phyloP scores from a whole-genome alignment of 2,113 vertebrate genomes.

The Triplophysa tibetana region DNA sequence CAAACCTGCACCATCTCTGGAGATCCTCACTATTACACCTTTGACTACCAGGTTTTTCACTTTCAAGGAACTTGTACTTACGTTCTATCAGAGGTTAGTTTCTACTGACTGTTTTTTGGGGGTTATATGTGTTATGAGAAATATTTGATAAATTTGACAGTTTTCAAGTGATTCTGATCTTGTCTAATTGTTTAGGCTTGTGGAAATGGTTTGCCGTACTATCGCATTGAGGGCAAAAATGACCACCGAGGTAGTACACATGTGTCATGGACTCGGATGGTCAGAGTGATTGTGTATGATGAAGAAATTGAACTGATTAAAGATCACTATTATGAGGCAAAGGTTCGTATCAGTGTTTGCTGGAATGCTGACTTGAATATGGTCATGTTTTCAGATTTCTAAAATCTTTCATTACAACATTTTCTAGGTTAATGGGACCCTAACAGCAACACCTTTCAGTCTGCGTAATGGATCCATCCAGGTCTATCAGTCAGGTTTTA shows the following conservation, averaged over 20 bases:
- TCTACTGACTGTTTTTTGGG: background rate
- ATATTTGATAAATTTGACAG: too few species aligned
- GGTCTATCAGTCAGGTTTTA: slow-evolving; percentile 60
- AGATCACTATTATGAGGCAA: slow-evolving; percentile 43
- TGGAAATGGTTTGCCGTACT: slow-evolving; percentile 38
- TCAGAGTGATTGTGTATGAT: slow-evolving; percentile 57
- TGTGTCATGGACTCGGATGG: slow-evolving; percentile 60
- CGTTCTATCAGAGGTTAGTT: slow-evolving; percentile 59
- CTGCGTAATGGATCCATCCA: slow-evolving; percentile 57
- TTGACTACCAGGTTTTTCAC: slow-evolving; percentile 59
- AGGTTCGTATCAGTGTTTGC: slow-evolving; percentile 52
- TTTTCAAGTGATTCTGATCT: too few species aligned
- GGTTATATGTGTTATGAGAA: background rate
- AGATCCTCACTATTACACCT: slow-evolving; percentile 69
- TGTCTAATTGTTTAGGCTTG: slow-evolving; percentile 54
- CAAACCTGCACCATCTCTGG: slow-evolving; percentile 63
- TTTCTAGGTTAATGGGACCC: slow-evolving; percentile 63
- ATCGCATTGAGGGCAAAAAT: slow-evolving; percentile 63
- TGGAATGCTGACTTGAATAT: background rate
- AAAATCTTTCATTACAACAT: background rate
- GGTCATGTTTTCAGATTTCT: background rate
- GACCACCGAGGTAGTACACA: slow-evolving; percentile 58
- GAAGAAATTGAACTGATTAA: slow-evolving; percentile 59
- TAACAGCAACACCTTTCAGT: slow-evolving; percentile 53
- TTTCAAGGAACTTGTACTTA: slow-evolving; percentile 66